A percentile compares a stretch with the other conserved stretches of the same genome.
Conservation (phyloP, 2,797 vertebrate species). For the Helostoma temminkii region DNA sequence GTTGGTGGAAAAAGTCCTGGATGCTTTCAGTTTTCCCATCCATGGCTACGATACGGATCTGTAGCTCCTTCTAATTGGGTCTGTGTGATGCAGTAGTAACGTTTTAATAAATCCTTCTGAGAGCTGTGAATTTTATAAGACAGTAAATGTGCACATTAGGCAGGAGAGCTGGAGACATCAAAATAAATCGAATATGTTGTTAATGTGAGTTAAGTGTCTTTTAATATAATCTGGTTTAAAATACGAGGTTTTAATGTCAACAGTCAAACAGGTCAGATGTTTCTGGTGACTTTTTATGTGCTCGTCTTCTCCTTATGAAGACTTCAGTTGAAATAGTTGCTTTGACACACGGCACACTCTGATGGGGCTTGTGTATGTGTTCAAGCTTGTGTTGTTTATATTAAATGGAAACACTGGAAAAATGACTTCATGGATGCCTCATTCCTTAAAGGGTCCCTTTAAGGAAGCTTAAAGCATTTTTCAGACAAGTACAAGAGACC, state of each 20-base stretch:
- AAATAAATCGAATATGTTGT: slow-evolving; percentile 26
- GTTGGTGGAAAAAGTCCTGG: slow-evolving; percentile 85
- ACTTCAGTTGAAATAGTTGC: slow-evolving; percentile 14
- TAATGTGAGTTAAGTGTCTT: slow-evolving; percentile 33
- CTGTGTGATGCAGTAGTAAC: slow-evolving; percentile 28
- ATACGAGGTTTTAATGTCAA: slow-evolving; percentile 14
- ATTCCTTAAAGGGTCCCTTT: slow-evolving; percentile 21
- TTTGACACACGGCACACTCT: slow-evolving; percentile 20
- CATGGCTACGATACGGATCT: slow-evolving; percentile 60
- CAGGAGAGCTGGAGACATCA: slow-evolving; percentile 27
- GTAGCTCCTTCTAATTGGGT: slow-evolving; percentile 29
- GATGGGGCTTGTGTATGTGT: neutral
- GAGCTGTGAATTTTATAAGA: slow-evolving; percentile 30
- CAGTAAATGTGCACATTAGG: slow-evolving; percentile 20
- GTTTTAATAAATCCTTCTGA: slow-evolving; percentile 54
- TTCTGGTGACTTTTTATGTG: neutral
- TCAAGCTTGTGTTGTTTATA: slow-evolving; percentile 38
- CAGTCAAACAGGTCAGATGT: slow-evolving; percentile 19
- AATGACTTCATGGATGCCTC: slow-evolving; percentile 16
- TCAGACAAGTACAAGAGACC: slow-evolving; percentile 37
- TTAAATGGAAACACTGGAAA: slow-evolving; percentile 40
- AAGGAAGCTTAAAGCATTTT: slow-evolving; percentile 27
- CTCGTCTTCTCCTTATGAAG: slow-evolving; percentile 6
- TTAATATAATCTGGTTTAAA: slow-evolving; percentile 1
- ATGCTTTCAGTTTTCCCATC: slow-evolving; percentile 83